A percentile compares a stretch with the other conserved stretches of the same genome.
Evolutionary conservation across 2,797 vertebrate species (phyloP).

Genomic region (Brotula barbata): DNA sequence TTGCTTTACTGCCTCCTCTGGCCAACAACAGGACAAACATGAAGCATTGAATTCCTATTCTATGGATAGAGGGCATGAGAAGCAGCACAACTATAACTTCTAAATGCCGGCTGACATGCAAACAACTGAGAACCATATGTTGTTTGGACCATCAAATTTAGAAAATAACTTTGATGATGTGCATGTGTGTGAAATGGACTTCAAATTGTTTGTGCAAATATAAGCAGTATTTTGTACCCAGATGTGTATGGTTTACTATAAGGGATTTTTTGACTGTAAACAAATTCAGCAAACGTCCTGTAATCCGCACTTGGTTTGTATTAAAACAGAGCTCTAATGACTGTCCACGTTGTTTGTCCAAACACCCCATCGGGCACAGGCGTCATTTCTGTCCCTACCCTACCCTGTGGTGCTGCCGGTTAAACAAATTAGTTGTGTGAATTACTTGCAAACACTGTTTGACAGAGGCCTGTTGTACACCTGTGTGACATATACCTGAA

Average conservation of each 20-base stretch:
- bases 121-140: constrained; percentile 35
- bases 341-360: background rate
- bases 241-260: background rate
- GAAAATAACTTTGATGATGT: constrained; percentile 1
- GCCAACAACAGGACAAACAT: constrained; percentile 18
- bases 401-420: background rate
- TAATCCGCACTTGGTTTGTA: background rate
- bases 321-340: background rate
- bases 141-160: constrained; percentile 25
- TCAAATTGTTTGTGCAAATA: constrained; percentile 33
- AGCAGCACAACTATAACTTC: constrained; percentile 38
- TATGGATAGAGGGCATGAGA: constrained; percentile 25
- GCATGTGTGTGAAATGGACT: constrained; percentile 6
- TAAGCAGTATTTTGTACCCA: constrained; percentile 3
- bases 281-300: constrained; percentile 6
- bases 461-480: background rate
- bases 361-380: background rate
- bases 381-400: too few relatives aligned
- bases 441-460: background rate
- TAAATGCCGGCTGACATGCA: constrained; percentile 37
- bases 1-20: constrained; percentile 62
- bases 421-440: background rate
- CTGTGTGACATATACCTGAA: constrained; percentile 82
- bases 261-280: constrained; percentile 10
- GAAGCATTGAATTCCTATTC: constrained; percentile 56